These are phyloP conservation scores for Drosophila kohkoa DNA, from an alignment of 1,140 invertebrate genomes.

Conservation along the genomic window DNA sequence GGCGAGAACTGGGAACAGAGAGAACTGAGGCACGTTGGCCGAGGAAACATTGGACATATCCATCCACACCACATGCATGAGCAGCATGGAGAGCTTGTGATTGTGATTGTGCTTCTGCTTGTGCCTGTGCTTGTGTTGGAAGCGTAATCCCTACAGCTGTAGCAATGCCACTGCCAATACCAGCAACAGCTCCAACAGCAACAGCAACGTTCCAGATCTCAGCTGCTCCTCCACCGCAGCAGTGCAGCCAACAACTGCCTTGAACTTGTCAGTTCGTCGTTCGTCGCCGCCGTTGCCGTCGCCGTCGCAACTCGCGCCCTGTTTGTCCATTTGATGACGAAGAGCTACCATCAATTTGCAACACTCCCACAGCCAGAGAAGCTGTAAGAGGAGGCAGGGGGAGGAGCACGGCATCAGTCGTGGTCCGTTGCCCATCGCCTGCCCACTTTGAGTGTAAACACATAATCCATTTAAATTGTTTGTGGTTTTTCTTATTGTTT, in stretches of 20 bases:
- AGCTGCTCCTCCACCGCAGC: conserved; percentile 15
- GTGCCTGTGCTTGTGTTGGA: conserved; percentile 40
- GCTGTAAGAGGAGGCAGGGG: background rate
- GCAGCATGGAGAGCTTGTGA: background rate
- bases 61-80: conserved; percentile 55
- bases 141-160: conserved; percentile 60
- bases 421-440: conserved; percentile 19
- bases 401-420: background rate
- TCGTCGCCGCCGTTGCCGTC: background rate
- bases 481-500: conserved; percentile 77
- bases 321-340: conserved; percentile 61
- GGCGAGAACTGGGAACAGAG: conserved; percentile 5
- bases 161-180: conserved; percentile 36
- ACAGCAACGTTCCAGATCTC: conserved; percentile 15
- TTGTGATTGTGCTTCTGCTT: conserved; percentile 30
- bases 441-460: conserved; percentile 73
- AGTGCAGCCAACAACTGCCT: conserved; percentile 55
- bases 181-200: background rate
- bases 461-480: conserved; percentile 82
- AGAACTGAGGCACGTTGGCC: conserved; percentile 30
- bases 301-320: conserved; percentile 19
- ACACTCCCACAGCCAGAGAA: conserved; percentile 24
- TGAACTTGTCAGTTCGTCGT: conserved; percentile 66
- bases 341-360: conserved; percentile 62
- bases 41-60: conserved; percentile 47